Base-by-base conservation (phyloP, 2,113 vertebrate genomes). In the Nerophis ophidion region DNA sequence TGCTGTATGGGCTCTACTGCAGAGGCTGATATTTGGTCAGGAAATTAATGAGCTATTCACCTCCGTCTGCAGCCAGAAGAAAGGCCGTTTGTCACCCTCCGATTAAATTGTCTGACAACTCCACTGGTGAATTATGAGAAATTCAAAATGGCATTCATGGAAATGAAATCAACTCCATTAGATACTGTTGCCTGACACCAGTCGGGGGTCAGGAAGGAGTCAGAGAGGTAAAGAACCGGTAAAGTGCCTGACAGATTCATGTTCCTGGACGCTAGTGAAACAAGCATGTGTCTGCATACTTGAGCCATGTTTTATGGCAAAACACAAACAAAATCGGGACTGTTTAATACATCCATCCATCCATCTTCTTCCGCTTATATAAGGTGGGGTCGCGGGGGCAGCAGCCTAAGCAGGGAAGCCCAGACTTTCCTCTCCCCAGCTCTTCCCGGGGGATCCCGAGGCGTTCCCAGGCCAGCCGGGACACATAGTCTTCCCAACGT, bases 41-140 rank as follows among this genome's bases (percentile, higher is more conserved):
- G 70, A 84, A 83, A 85, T 81, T 65, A 80, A 86, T 77, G 77
- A 82, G 82, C 70, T 75, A 63, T 42, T 56, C 68, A 62, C 63
- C 42, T 55, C 13, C 48, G 60, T 40, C 38, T 71, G 62, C 61
- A 78, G 82, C 70, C 13, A 17, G 40, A 34, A 64, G 54, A 74
- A 66, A 61, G 59, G 12, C 65, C 42, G 48, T 81, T 72, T 19
- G 61, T 84, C 79, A 80, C 67, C 72, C 69, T 66, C 61, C 74
- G 76, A 86, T 83, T 80, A 83, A 80, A 83, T 80, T 61, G 56
- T 63, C 54, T 77, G 75, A 77, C 81, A 77, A 63, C 71, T 3
- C 57, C 57, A 67, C 56, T 56, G 42, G 57, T 70, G 80, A 78
- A 72, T 79, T 81, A 78, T 69, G 57, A 64, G 57, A 63, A 70